Percentiles rank a stretch among this genome's conserved stretches.
These are phyloP conservation scores for Scomber japonicus DNA, from an alignment of 2,113 vertebrate genomes.

Conservation along the genomic window DNA sequence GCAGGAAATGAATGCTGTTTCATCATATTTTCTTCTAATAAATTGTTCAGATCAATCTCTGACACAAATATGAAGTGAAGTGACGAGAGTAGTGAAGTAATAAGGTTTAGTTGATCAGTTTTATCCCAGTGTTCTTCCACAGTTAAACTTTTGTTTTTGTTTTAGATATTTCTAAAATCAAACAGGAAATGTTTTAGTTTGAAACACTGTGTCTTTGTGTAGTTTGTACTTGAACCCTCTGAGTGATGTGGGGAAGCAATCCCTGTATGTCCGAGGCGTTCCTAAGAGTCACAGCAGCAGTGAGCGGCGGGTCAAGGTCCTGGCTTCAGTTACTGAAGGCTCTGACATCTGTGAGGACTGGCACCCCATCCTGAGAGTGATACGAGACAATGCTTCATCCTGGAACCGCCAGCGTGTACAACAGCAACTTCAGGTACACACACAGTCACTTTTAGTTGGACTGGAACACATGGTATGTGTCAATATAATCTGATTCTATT, in stretches of 20 bases:
- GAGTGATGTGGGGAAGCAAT: constrained; percentile 90
- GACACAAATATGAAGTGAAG: too few relatives aligned
- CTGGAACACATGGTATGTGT: neutral
- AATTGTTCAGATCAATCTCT: too few relatives aligned
- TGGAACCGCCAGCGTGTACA: constrained; percentile 88
- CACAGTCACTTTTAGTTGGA: too few relatives aligned
- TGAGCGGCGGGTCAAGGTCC: constrained; percentile 82
- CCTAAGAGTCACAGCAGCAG: constrained; percentile 70
- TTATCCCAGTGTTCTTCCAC: too few relatives aligned
- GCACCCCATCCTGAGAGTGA: constrained; percentile 90
- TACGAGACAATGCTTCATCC: constrained; percentile 88
- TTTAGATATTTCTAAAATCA: too few relatives aligned
- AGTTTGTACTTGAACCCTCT: constrained; percentile 96
- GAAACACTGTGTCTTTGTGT: neutral
- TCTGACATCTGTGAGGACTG: constrained; percentile 90
- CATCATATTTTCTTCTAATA: too few relatives aligned
- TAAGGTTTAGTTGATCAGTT: too few relatives aligned
- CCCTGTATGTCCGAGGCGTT: constrained; percentile 77
- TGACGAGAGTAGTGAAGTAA: too few relatives aligned
- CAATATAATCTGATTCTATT: too few relatives aligned
- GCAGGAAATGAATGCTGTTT: too few relatives aligned
- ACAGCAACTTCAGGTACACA: constrained; percentile 86
- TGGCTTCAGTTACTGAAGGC: constrained; percentile 93
- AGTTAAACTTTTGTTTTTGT: too few relatives aligned
- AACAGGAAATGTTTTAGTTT: too few relatives aligned